These are phyloP conservation scores for Hydrocynus forskahlii DNA, from an alignment of 2,797 vertebrate species.

Conservation along the genomic window DNA sequence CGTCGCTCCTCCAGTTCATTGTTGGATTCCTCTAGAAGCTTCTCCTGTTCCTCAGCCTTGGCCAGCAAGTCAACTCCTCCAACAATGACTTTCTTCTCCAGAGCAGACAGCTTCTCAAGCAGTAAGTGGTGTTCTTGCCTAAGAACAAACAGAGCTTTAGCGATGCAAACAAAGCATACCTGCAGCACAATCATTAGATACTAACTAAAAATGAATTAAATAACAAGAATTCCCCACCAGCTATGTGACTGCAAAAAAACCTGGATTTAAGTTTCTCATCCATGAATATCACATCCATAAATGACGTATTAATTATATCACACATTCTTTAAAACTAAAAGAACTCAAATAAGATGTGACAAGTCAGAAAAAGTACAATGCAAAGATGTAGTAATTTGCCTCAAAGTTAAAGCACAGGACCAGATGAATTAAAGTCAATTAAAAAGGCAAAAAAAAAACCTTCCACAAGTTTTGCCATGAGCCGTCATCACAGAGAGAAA, in stretches of 20 bases:
- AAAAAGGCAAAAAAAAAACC: too few species aligned
- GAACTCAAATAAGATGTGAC: too few species aligned
- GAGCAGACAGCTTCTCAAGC: conserved; percentile 89
- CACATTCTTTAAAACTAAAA: too few species aligned
- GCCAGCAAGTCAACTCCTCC: conserved; percentile 97
- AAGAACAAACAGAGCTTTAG: background rate
- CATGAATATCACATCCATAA: background rate
- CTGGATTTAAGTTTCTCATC: background rate
- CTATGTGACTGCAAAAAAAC: background rate
- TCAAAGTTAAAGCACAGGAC: too few species aligned
- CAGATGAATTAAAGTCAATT: too few species aligned
- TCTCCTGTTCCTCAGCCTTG: conserved; percentile 98
- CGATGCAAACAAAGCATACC: background rate
- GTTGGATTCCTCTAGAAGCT: conserved; percentile 97
- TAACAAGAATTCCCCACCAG: too few species aligned
- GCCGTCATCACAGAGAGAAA: too few species aligned
- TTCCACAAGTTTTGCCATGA: too few species aligned
- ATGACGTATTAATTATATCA: too few species aligned
- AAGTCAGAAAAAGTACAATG: too few species aligned
- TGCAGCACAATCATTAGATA: background rate
- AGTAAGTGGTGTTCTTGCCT: conserved; percentile 96
- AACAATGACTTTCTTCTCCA: conserved; percentile 98
- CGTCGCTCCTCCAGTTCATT: conserved; percentile 94
- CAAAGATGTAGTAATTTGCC: too few species aligned
- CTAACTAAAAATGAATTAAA: too few species aligned